Evolutionary conservation across 1,140 invertebrate genomes (phyloP).

Genomic region (Ditylenchus dipsaci): DNA sequence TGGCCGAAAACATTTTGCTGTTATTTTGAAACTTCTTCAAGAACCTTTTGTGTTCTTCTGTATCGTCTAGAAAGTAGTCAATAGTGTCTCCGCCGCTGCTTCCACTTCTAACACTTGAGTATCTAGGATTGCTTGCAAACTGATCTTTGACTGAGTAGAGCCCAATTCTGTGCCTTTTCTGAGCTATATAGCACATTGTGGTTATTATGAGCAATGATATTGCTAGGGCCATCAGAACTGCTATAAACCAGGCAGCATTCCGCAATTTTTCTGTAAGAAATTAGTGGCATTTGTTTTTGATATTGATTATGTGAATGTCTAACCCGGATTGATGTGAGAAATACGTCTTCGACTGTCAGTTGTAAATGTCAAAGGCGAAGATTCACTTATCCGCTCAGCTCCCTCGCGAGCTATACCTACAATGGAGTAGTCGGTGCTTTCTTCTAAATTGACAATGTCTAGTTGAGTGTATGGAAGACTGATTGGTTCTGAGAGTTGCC

Average conservation of each 20-base stretch:
- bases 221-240: constrained; percentile 40
- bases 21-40: not conserved
- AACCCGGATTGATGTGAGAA: constrained; percentile 47
- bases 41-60: not conserved
- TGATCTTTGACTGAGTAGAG: not conserved
- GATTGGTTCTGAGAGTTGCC: constrained; percentile 39
- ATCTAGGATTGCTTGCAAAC: not conserved
- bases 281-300: not conserved
- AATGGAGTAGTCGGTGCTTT: constrained; percentile 46
- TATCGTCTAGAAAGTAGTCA: not conserved
- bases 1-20: not conserved
- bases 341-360: constrained; percentile 27
- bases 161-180: not conserved
- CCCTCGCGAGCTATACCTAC: constrained; percentile 51
- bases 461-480: constrained; percentile 41
- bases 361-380: constrained; percentile 26
- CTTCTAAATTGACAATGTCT: constrained; percentile 31
- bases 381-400: constrained; percentile 10
- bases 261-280: constrained; percentile 48
- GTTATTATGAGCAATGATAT: constrained; percentile 43
- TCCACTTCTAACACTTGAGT: not conserved
- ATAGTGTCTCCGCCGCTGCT: not conserved
- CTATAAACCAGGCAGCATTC: constrained; percentile 54
- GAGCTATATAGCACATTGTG: constrained; percentile 37
- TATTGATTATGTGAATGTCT: constrained; percentile 7